Evolutionary conservation across 2,888 invertebrate species (phyloP).

Genomic region (Neoascia interrupta): DNA sequence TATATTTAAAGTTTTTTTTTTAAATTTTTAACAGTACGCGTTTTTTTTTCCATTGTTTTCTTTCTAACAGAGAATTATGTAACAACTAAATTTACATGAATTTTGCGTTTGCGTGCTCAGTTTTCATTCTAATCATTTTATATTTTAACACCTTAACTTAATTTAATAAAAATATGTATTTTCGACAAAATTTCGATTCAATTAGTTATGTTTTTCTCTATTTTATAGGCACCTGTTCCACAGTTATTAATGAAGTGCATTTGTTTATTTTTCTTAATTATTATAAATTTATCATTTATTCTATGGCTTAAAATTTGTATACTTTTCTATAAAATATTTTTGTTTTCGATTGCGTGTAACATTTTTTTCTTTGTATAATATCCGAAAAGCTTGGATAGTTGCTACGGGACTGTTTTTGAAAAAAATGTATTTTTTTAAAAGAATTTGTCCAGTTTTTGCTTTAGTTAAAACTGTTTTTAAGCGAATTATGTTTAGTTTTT

Average conservation of each 20-base stretch:
- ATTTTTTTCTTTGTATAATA: not conserved
- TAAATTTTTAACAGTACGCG: conserved; percentile 36
- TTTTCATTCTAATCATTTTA: conserved; percentile 16
- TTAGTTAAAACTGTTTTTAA: not conserved
- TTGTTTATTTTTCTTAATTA: not conserved
- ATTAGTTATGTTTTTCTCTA: conserved; percentile 2
- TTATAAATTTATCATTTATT: not conserved
- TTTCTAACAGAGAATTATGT: conserved; percentile 30
- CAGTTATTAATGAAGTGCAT: too few relatives aligned
- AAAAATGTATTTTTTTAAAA: not conserved
- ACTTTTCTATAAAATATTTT: conserved; percentile 23
- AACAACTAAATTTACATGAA: conserved; percentile 43
- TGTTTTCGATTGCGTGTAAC: not conserved
- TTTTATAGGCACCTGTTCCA: conserved; percentile 31
- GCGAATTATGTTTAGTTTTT: conserved; percentile 2
- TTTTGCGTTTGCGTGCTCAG: conserved; percentile 1
- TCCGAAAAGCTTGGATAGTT: too few relatives aligned
- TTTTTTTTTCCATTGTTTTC: conserved; percentile 8
- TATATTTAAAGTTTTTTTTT: conserved; percentile 19
- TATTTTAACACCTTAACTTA: not conserved
- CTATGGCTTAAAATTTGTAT: too few relatives aligned
- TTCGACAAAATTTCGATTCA: conserved; percentile 16
- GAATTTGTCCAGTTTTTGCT: not conserved
- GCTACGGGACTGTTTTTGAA: not conserved
- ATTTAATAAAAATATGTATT: not conserved